These are phyloP conservation scores for Natrix natrix DNA, from an alignment of 2,797 vertebrate genomes.

Conservation along the genomic window DNA sequence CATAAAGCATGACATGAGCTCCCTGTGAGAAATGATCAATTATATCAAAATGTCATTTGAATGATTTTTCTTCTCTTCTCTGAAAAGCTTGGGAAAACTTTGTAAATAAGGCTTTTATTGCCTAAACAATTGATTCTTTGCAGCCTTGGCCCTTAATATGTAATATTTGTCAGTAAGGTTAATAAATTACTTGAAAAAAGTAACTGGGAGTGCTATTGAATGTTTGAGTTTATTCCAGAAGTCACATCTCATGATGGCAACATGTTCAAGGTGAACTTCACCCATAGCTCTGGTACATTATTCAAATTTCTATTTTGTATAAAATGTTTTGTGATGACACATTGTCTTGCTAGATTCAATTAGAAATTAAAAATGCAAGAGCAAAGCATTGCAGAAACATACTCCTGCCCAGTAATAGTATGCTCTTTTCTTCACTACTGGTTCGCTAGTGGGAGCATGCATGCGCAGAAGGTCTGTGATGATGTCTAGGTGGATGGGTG, in stretches of 20 bases:
- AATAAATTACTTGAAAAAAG: background rate
- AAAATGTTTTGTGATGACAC: background rate
- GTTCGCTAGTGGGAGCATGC: too few species aligned
- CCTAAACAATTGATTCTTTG: background rate
- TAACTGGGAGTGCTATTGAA: background rate
- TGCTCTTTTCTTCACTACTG: too few species aligned
- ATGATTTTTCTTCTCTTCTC: background rate
- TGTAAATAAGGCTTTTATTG: background rate
- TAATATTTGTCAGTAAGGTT: background rate
- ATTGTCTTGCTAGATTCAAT: background rate
- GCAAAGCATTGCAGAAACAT: background rate
- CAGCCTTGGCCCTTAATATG: background rate
- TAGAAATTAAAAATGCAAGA: background rate
- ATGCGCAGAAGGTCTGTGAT: too few species aligned
- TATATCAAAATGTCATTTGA: background rate
- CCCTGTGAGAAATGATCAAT: background rate
- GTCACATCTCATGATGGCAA: background rate
- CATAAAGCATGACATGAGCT: background rate
- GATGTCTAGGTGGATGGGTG: too few species aligned
- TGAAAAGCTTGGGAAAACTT: background rate
- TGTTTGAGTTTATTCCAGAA: background rate
- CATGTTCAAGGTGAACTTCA: background rate
- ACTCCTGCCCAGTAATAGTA: background rate
- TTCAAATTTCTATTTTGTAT: background rate
- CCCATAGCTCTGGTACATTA: background rate